Percentiles rank a stretch among this genome's conserved stretches.
These are phyloP conservation scores for Hirtodrosophila duncani DNA, from an alignment of 2,888 invertebrate species.

Conservation along the genomic window DNA sequence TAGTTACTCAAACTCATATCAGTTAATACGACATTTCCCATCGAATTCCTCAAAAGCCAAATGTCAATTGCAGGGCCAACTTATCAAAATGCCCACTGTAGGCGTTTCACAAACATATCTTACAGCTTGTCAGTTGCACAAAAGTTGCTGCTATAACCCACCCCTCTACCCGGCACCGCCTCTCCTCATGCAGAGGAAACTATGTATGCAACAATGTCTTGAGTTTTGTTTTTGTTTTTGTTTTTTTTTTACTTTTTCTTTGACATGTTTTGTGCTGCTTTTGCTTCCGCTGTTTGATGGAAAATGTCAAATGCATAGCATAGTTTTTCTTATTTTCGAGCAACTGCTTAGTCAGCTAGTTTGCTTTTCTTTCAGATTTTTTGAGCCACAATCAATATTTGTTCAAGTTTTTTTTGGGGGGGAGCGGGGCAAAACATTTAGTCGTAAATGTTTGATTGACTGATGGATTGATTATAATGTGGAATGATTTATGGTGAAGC, in stretches of 20 bases:
- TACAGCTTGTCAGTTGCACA: too few species aligned
- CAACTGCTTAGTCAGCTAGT: constrained; percentile 49
- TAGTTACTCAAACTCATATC: too few species aligned
- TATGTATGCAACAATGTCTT: constrained; percentile 57
- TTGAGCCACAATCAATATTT: constrained; percentile 55
- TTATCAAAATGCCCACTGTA: too few species aligned
- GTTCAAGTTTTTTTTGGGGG: constrained; percentile 40
- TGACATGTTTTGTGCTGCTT: constrained; percentile 28
- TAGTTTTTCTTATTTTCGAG: constrained; percentile 24
- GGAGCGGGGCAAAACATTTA: constrained; percentile 28
- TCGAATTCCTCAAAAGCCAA: too few species aligned
- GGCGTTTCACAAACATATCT: too few species aligned
- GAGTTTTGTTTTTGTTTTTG: constrained; percentile 1
- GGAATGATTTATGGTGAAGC: constrained; percentile 54
- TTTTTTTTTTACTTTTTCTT: background rate
- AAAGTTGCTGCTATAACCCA: too few species aligned
- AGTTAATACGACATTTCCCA: too few species aligned
- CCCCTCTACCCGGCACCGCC: too few species aligned
- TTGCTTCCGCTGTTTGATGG: constrained; percentile 38
- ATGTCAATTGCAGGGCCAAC: too few species aligned
- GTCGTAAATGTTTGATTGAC: constrained; percentile 65
- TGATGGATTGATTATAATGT: constrained; percentile 71
- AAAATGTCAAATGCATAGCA: constrained; percentile 64
- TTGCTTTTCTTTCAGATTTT: constrained; percentile 28
- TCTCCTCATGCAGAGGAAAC: too few species aligned